Base-by-base conservation (phyloP, 2,888 invertebrate genomes). In the Trilocha varians region DNA sequence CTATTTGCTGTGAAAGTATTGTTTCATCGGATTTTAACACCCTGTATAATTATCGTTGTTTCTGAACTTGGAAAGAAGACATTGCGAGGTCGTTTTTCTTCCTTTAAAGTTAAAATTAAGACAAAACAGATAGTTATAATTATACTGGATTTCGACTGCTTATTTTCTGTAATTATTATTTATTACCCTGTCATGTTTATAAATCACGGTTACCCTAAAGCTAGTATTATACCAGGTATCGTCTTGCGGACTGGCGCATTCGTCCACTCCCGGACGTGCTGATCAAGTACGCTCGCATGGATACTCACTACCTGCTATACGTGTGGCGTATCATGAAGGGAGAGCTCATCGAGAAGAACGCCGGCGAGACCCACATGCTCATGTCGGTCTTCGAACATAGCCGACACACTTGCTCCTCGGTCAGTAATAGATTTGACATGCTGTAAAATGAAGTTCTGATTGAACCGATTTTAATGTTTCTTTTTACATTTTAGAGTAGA, bases 161-260 rank as follows among this genome's bases (percentile, higher is more conserved):
- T n/a, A n/a, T n/a, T n/a, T n/a, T n/a, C n/a, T n/a, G n/a, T n/a
- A n/a, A n/a, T n/a, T n/a, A n/a, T n/a, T n/a, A n/a, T n/a, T n/a
- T n/a, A n/a, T n/a, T n/a, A n/a, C n/a, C n/a, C n/a, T n/a, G n/a
- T n/a, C n/a, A n/a, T n/a, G n/a, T n/a, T n/a, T n/a, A n/a, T n/a
- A n/a, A n/a, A n/a, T n/a, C n/a, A n/a, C n/a, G n/a, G n/a, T n/a
- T n/a, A n/a, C n/a, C n/a, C n/a, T n/a, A n/a, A n/a, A n/a, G n/a
- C n/a, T n/a, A n/a, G 14, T n/a, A 13, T 36, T 9, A n/a, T n/a
- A n/a, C n/a, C 39, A 80, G 82, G 47, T 96, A 93, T 70, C 99
- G 98, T 70, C 77, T 97, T 43, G 97, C 98, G 0, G 98, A 98
- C 76, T 98, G 98, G 98, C 90, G 98, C 49, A 93, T 96, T 45